These are phyloP conservation scores for Caracal caracal DNA, from an alignment of 2,113 vertebrate genomes.

Conservation along the genomic window DNA sequence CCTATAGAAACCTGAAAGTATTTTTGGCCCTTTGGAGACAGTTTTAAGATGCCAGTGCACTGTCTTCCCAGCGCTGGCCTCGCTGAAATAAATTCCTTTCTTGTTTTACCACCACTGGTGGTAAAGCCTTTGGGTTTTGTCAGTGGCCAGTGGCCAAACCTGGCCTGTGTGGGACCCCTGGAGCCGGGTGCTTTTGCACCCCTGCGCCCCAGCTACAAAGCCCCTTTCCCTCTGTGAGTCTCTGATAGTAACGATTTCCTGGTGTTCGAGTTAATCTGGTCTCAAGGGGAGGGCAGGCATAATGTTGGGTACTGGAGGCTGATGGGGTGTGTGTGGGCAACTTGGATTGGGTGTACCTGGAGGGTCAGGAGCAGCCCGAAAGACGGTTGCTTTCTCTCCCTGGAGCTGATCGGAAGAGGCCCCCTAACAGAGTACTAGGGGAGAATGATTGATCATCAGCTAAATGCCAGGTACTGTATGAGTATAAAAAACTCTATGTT, in stretches of 20 bases:
- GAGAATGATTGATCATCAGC: neutral
- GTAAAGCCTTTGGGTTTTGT: neutral
- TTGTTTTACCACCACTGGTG: neutral
- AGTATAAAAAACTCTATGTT: neutral
- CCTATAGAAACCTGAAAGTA: neutral
- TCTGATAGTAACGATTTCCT: neutral
- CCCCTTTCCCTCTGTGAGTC: neutral
- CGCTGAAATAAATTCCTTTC: neutral
- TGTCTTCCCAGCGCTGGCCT: neutral
- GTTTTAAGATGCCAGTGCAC: neutral
- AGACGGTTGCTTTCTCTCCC: neutral
- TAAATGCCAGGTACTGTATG: neutral
- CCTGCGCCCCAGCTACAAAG: neutral
- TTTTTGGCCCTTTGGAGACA: neutral
- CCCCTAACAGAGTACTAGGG: neutral
- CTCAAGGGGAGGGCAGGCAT: neutral
- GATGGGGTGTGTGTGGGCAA: neutral
- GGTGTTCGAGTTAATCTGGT: neutral
- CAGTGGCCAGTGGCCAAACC: neutral
- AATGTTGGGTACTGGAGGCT: neutral
- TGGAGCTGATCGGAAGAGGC: neutral
- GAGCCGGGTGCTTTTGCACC: neutral
- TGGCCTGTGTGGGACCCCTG: neutral
- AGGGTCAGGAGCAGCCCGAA: neutral
- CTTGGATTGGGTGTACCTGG: neutral